A percentile compares a stretch with the other conserved stretches of the same genome.
phyloP scores from a whole-genome alignment of 2,797 vertebrate species.

The Oceanodroma leucorhoa region DNA sequence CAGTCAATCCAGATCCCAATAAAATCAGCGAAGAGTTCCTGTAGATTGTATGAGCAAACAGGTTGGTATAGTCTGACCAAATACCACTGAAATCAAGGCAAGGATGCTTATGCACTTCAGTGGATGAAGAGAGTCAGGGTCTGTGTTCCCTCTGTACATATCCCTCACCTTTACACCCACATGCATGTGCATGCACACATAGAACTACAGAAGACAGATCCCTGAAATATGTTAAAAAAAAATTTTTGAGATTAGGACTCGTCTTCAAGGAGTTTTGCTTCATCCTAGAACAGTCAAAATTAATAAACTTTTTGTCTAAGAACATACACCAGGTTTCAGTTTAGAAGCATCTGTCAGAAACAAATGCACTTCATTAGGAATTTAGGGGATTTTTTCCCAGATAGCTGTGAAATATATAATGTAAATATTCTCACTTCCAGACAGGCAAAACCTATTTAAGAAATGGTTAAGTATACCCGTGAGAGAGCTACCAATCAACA shows the following conservation, averaged over 20 bases:
- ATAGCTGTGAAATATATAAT: conserved; percentile 39
- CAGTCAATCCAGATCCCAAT: not conserved
- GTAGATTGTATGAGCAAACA: not conserved
- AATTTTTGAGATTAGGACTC: conserved; percentile 38
- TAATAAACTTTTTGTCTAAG: conserved; percentile 21
- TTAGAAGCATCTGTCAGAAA: not conserved
- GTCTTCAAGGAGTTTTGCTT: conserved; percentile 27
- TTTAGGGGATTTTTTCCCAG: not conserved
- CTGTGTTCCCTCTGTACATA: not conserved
- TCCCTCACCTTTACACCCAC: not conserved
- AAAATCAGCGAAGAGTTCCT: not conserved
- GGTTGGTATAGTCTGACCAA: not conserved
- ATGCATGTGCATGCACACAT: not conserved
- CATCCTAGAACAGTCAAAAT: conserved; percentile 23
- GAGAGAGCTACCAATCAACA: conserved; percentile 61
- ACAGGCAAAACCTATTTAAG: conserved; percentile 9
- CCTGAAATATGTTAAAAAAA: conserved; percentile 22
- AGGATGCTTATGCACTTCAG: not conserved
- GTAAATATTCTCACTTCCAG: conserved; percentile 45
- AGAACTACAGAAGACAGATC: not conserved
- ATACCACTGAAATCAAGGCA: not conserved
- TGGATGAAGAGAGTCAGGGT: not conserved
- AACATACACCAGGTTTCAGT: conserved; percentile 24
- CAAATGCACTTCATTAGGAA: conserved; percentile 18
- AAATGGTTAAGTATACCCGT: conserved; percentile 59